These are phyloP conservation scores for Epinotia nisella DNA, from an alignment of 2,888 invertebrate species.

Conservation along the genomic window DNA sequence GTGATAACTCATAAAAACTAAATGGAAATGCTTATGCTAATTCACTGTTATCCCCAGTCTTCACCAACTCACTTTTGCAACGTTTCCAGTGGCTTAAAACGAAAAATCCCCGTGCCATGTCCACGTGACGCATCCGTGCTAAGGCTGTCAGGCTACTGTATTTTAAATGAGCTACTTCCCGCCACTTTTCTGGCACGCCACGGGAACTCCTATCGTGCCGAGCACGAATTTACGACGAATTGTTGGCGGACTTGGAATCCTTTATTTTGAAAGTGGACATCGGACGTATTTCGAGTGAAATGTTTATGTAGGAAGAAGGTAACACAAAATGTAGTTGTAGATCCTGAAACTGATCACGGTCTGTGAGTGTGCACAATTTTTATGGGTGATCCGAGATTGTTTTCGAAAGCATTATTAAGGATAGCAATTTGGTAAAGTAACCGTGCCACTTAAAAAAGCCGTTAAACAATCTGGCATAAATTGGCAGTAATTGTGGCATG, in stretches of 20 bases:
- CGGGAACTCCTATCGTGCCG: slow-evolving; percentile 38
- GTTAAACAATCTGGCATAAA: no score
- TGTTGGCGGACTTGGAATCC: slow-evolving; percentile 7
- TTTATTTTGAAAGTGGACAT: not conserved
- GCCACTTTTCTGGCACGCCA: slow-evolving; percentile 49
- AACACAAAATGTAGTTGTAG: no score
- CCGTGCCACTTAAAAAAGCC: no score
- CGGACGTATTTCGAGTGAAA: not conserved
- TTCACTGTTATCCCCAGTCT: not conserved
- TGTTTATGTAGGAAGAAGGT: not conserved
- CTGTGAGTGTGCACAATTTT: no score
- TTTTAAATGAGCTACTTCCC: slow-evolving; percentile 77
- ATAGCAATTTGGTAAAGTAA: no score
- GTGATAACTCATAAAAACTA: no score
- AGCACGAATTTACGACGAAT: slow-evolving; percentile 56
- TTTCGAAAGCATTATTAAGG: no score
- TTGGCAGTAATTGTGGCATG: no score
- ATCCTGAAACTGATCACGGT: no score
- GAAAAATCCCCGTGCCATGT: slow-evolving; percentile 17
- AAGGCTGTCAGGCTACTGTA: slow-evolving; percentile 69
- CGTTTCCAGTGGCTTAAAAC: slow-evolving; percentile 53
- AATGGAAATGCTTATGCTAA: not conserved
- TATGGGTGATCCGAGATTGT: no score
- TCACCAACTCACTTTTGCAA: not conserved
- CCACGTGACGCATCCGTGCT: slow-evolving; percentile 60